A percentile compares a stretch with the other conserved stretches of the same genome.
These are phyloP conservation scores for Drosophila aldrichi DNA, from an alignment of 2,888 invertebrate genomes.

Conservation along the genomic window DNA sequence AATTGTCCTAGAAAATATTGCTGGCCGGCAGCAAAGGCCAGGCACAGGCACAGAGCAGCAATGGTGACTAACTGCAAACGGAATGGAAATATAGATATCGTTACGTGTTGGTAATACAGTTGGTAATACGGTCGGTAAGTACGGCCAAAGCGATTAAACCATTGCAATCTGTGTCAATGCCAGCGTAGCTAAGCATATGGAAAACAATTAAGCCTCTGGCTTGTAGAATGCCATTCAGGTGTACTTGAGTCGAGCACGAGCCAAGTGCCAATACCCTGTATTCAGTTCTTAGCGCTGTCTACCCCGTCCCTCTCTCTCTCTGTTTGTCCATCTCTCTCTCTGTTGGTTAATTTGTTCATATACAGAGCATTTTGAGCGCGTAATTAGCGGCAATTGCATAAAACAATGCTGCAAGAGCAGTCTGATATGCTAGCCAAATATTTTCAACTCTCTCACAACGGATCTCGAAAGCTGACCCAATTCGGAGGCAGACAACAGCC, in stretches of 20 bases:
- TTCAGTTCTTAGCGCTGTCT: conserved; percentile 35
- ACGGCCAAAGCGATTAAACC: conserved; percentile 71
- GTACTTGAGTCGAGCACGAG: conserved; percentile 56
- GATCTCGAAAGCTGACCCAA: conserved; percentile 45
- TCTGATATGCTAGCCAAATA: conserved; percentile 5
- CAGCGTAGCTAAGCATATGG: conserved; percentile 35
- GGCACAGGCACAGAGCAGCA: conserved; percentile 81
- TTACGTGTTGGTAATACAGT: conserved; percentile 10
- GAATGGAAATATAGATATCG: conserved; percentile 20
- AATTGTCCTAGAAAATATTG: conserved; percentile 81
- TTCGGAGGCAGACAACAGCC: conserved; percentile 22
- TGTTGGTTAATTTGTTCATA: conserved; percentile 46
- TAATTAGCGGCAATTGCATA: conserved; percentile 54
- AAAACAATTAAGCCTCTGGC: conserved; percentile 69
- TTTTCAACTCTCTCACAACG: conserved; percentile 14
- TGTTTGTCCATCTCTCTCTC: conserved; percentile 1
- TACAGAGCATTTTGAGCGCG: conserved; percentile 31
- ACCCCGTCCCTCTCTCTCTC: neutral
- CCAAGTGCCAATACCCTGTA: conserved; percentile 10
- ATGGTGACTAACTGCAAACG: conserved; percentile 81
- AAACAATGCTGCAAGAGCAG: conserved; percentile 22
- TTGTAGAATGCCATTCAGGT: conserved; percentile 59
- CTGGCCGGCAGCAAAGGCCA: conserved; percentile 83
- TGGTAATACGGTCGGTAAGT: conserved; percentile 29
- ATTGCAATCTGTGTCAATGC: conserved; percentile 79